Base-by-base conservation (phyloP, 1,140 invertebrate genomes). In the Nebria ingens region DNA sequence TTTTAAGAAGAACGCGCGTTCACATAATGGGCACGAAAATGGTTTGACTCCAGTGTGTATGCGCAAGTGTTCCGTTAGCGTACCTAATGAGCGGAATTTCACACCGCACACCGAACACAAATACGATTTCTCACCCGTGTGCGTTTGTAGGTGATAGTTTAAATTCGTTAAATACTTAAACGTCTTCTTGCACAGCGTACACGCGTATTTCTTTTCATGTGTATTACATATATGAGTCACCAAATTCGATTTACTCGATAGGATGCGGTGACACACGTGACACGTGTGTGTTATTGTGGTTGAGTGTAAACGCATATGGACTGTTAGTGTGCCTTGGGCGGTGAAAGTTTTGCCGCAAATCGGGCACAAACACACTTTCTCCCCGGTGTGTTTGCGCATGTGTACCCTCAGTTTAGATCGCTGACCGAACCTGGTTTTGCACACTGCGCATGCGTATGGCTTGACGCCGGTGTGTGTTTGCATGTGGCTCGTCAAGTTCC, bases 31-130 rank as follows among this genome's bases (percentile, higher is more conserved):
- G 87, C 85, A 67, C 87, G 89, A 45, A 85, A 81, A 71, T 89
- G 86, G n/a, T 64, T 84, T 86, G 59, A 89, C 85, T 13, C 85
- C 84, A 23, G 88, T 65, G 71, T 91, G 87, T 2, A 83, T 81
- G 63, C 86, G 87, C 62, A 86, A 86, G 87, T 49, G 89, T 90
- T 71, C 92, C 89, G 57, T 90, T 87, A 59, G 86, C 88, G 68
- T 89, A 86, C 83, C 86, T 88, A 78, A 88, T 79, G 70, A 88
- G 86, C 75, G 89, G 86, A 68, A 87, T 84, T 70, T 88, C 84
- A 71, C 86, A 89, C 62, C 83, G 78, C 85, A 86, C 58, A 84
- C 83, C 58, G 84, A 79, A 65, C 85, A 87, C n/a, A 81, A 76
- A 72, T 85, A 84, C 6, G 84, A 84, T 1, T 83, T 86, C 61